Conservation (phyloP, 2,113 vertebrate genomes). For the Pteronura brasiliensis region DNA sequence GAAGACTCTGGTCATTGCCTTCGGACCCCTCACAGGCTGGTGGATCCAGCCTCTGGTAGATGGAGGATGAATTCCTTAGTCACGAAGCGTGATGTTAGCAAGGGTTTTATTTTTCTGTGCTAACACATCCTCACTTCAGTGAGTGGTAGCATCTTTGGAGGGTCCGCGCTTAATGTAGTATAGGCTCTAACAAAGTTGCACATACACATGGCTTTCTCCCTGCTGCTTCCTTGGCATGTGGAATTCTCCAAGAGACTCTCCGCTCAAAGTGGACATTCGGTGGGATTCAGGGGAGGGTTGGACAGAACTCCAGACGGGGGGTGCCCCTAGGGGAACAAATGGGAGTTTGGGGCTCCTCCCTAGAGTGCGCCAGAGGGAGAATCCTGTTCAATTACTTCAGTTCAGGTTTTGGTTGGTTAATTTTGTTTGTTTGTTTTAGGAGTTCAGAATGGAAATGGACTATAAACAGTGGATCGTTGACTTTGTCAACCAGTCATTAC, state of each 20-base stretch:
- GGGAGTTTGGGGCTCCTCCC: not conserved
- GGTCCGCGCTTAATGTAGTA: not conserved
- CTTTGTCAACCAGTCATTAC: constrained; percentile 88
- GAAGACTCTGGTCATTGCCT: not conserved
- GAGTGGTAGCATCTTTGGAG: not conserved
- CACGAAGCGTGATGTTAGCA: not conserved
- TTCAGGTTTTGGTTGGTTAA: not conserved
- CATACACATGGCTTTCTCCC: not conserved
- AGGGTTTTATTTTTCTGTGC: not conserved
- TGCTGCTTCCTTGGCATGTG: not conserved
- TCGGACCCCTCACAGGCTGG: not conserved
- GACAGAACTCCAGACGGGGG: not conserved
- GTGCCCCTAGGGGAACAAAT: not conserved
- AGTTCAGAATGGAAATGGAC: constrained; percentile 84
- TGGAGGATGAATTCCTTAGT: not conserved
- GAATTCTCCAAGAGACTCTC: not conserved
- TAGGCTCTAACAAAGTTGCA: not conserved
- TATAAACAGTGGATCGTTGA: constrained; percentile 89
- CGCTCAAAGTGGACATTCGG: not conserved
- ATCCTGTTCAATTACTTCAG: not conserved
- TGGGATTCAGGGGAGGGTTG: not conserved
- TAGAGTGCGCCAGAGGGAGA: not conserved
- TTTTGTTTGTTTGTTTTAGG: constrained; percentile 78
- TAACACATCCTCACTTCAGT: not conserved
- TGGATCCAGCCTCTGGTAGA: not conserved